Conservation (phyloP, 1,140 invertebrate genomes). For the Drosophila hydei region DNA sequence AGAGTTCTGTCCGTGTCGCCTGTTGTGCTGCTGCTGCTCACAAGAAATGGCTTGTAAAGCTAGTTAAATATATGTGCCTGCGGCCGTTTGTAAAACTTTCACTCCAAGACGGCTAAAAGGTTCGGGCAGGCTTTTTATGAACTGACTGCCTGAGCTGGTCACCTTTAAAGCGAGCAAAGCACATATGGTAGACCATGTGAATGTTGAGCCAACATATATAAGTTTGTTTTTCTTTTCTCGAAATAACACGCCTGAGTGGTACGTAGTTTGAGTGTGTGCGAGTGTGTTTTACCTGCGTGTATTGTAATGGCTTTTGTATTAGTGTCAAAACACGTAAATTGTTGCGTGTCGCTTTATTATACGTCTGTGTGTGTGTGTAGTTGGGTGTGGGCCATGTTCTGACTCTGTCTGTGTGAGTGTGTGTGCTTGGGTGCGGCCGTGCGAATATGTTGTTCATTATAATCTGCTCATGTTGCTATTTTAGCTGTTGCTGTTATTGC, state of each 20-base stretch:
- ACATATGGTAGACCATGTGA: conserved; percentile 37
- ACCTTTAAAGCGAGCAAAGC: conserved; percentile 63
- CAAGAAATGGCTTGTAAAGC: conserved; percentile 66
- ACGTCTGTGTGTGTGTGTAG: conserved; percentile 8
- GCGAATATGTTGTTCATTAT: conserved; percentile 81
- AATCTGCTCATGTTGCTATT: conserved; percentile 81
- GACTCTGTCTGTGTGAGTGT: conserved; percentile 17
- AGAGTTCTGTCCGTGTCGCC: conserved; percentile 39
- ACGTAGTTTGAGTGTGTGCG: conserved; percentile 19
- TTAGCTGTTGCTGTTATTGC: conserved; percentile 80
- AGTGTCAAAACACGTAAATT: conserved; percentile 82
- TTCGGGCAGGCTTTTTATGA: conserved; percentile 32
- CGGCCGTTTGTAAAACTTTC: conserved; percentile 65
- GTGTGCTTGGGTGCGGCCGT: conserved; percentile 69
- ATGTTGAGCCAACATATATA: conserved; percentile 58
- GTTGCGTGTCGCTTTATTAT: conserved; percentile 72
- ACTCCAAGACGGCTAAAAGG: conserved; percentile 40
- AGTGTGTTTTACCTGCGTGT: conserved; percentile 52
- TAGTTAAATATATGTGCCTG: conserved; percentile 79
- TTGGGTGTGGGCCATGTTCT: conserved; percentile 13
- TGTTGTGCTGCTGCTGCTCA: conserved; percentile 25
- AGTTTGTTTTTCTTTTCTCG: conserved; percentile 51
- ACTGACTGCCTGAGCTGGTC: conserved; percentile 30
- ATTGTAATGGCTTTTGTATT: conserved; percentile 81
- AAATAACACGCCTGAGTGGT: conserved; percentile 47